Percentiles rank a stretch among this genome's conserved stretches.
These are phyloP conservation scores for Sebastolobus alascanus DNA, from an alignment of 2,797 vertebrate species.

Conservation along the genomic window DNA sequence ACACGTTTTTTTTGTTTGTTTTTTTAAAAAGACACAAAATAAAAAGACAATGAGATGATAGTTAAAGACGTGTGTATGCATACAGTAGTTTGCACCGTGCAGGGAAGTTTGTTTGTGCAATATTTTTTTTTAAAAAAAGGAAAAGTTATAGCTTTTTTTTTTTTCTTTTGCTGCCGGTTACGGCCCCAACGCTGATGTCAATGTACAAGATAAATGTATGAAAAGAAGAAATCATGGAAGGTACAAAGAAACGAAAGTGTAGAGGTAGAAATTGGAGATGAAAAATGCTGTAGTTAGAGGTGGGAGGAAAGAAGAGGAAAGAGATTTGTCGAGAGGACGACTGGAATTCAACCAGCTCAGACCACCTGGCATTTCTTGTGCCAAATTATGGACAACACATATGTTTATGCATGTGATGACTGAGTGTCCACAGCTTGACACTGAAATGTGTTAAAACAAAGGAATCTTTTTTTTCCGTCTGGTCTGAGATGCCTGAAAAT, in stretches of 20 bases:
- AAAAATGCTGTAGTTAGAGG: conserved; percentile 40
- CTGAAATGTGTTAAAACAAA: neutral
- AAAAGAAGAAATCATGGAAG: conserved; percentile 31
- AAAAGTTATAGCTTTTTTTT: conserved; percentile 45
- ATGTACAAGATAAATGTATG: conserved; percentile 45
- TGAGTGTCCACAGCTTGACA: no score
- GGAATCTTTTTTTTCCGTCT: neutral
- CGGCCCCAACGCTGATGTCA: conserved; percentile 42
- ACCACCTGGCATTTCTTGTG: neutral
- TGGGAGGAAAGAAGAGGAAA: conserved; percentile 5
- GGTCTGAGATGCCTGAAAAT: conserved; percentile 44
- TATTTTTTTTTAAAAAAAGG: conserved; percentile 1
- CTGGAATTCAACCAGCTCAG: conserved; percentile 33
- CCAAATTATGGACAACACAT: neutral
- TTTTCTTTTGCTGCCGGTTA: conserved; percentile 23
- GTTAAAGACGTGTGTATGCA: conserved; percentile 75
- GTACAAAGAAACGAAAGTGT: conserved; percentile 49
- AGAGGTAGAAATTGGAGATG: conserved; percentile 72
- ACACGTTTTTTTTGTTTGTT: conserved; percentile 43
- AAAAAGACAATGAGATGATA: conserved; percentile 70
- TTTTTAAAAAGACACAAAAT: conserved; percentile 32
- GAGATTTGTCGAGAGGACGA: conserved; percentile 1
- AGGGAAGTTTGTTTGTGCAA: conserved; percentile 80
- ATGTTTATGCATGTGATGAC: neutral
- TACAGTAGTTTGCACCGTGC: conserved; percentile 87